A percentile compares a stretch with the other conserved stretches of the same genome.
phyloP scores from a whole-genome alignment of 2,113 vertebrate genomes.

The Anguilla japonica region DNA sequence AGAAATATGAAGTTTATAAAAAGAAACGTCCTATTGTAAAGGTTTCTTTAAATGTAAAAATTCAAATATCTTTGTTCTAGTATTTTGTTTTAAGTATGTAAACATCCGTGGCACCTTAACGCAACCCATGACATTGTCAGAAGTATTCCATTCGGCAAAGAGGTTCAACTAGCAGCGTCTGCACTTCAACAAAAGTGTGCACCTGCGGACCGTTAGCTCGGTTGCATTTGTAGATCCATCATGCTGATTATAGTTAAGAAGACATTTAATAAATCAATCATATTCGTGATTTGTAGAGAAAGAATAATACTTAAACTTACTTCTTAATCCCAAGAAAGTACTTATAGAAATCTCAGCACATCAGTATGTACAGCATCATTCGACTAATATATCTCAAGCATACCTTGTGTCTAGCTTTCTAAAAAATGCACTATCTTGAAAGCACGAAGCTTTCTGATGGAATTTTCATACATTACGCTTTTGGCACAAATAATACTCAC shows the following conservation, averaged over 20 bases:
- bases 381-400: neutral
- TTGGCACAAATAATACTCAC: conserved; percentile 57
- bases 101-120: neutral
- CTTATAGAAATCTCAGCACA: too few relatives aligned
- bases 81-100: neutral
- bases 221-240: neutral
- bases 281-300: neutral
- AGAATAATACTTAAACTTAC: neutral
- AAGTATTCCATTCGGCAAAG: neutral
- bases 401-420: neutral
- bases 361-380: neutral
- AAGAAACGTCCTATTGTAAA: neutral
- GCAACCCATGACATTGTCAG: too few relatives aligned
- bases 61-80: neutral
- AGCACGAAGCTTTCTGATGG: neutral
- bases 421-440: neutral
- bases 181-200: neutral
- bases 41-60: neutral
- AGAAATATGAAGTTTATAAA: neutral
- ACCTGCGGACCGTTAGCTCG: neutral
- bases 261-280: neutral
- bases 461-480: neutral
- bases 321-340: neutral
- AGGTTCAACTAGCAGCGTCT: neutral
- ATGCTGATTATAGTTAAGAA: neutral